A percentile compares a stretch with the other conserved stretches of the same genome.
These are phyloP conservation scores for Drosophila lini DNA, from an alignment of 1,140 invertebrate genomes.

Conservation along the genomic window DNA sequence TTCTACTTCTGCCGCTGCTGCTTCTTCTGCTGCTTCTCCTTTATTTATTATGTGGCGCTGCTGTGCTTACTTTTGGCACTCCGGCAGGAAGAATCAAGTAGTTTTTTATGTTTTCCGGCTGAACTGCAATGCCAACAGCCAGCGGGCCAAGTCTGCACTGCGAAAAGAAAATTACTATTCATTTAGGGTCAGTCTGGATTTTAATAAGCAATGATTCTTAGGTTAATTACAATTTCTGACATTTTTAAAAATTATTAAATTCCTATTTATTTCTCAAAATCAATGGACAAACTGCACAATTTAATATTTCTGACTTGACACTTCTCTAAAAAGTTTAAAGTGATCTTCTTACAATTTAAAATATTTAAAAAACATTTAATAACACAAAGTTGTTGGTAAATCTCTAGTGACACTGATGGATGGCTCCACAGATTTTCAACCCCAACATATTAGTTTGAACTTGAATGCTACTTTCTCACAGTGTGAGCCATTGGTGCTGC, in stretches of 20 bases:
- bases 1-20: slow-evolving; percentile 5
- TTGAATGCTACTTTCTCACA: slow-evolving; percentile 7
- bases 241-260: neutral
- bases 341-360: neutral
- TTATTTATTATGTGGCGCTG: slow-evolving; percentile 79
- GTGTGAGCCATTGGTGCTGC: slow-evolving; percentile 47
- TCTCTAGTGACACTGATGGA: neutral
- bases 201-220: neutral
- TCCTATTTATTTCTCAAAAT: neutral
- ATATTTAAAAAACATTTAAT: neutral
- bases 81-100: slow-evolving; percentile 80
- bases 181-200: neutral
- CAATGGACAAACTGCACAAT: neutral
- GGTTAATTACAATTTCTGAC: neutral
- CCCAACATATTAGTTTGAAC: slow-evolving; percentile 13
- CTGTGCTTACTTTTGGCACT: slow-evolving; percentile 80
- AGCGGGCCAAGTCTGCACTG: slow-evolving; percentile 37
- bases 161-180: slow-evolving; percentile 2
- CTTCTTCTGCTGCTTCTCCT: slow-evolving; percentile 40
- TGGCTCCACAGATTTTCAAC: neutral
- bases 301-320: no score
- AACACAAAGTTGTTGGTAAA: neutral
- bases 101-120: slow-evolving; percentile 83
- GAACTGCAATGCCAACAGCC: slow-evolving; percentile 79
- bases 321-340: neutral